These are phyloP conservation scores for Penaeus monodon DNA, from an alignment of 2,888 invertebrate species.

Conservation along the genomic window DNA sequence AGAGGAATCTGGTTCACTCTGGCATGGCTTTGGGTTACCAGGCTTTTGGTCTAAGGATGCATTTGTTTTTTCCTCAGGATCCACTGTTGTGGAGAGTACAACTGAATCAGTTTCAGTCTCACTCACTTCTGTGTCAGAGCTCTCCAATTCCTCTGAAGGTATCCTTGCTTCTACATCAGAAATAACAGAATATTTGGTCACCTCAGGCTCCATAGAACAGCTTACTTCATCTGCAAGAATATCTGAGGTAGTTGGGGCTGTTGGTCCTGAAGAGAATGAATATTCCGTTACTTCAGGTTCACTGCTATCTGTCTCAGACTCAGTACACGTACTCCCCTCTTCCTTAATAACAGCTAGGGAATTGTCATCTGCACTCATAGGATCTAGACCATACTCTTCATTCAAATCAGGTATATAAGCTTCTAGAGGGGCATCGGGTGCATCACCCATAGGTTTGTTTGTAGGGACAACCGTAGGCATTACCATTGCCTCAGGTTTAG, in stretches of 20 bases:
- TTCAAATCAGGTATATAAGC: conserved; percentile 15
- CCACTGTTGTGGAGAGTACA: not conserved
- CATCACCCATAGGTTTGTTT: not conserved
- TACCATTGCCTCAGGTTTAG: not conserved
- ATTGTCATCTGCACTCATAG: conserved; percentile 14
- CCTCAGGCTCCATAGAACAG: conserved; percentile 39
- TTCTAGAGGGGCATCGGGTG: conserved; percentile 33
- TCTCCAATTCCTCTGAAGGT: conserved; percentile 9
- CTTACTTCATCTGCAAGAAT: conserved; percentile 50
- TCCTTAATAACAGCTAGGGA: conserved; percentile 40
- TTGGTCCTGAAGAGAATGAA: conserved; percentile 29
- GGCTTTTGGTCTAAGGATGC: no score
- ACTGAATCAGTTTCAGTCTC: not conserved
- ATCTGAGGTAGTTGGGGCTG: conserved; percentile 15
- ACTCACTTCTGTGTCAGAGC: conserved; percentile 4
- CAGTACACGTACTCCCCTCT: conserved; percentile 34
- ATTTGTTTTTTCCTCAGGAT: no score
- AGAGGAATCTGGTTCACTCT: not conserved
- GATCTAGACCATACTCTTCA: conserved; percentile 13
- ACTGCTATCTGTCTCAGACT: conserved; percentile 50
- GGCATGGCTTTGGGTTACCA: no score
- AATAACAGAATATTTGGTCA: conserved; percentile 40
- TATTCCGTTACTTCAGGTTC: conserved; percentile 55
- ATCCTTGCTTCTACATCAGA: conserved; percentile 14
- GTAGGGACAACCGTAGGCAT: not conserved